These are phyloP conservation scores for Drosophila kurseongensis DNA, from an alignment of 1,140 invertebrate genomes.

Conservation along the genomic window DNA sequence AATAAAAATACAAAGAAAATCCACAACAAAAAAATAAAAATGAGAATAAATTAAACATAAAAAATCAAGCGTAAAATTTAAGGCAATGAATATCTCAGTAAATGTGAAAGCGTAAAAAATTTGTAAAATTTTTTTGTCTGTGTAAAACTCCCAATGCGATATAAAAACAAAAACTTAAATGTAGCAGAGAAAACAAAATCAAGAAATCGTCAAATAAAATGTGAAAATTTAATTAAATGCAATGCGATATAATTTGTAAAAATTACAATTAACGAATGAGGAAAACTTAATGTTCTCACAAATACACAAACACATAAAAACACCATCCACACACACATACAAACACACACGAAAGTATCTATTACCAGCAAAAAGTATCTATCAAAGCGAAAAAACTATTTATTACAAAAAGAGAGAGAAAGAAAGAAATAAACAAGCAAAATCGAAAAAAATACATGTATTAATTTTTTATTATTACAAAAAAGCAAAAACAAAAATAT, in stretches of 20 bases:
- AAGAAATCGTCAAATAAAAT: slow-evolving; percentile 49
- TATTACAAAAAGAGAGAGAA: slow-evolving; percentile 64
- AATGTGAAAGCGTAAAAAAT: slow-evolving; percentile 83
- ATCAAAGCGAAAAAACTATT: slow-evolving; percentile 73
- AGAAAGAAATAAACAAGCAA: slow-evolving; percentile 53
- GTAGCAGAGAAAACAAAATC: slow-evolving; percentile 55
- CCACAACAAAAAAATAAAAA: slow-evolving; percentile 35
- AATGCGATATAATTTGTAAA: slow-evolving; percentile 81
- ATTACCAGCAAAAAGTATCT: slow-evolving; percentile 73
- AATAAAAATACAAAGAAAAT: slow-evolving; percentile 43
- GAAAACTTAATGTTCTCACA: slow-evolving; percentile 77
- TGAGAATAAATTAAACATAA: slow-evolving; percentile 30
- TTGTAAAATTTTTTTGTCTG: slow-evolving; percentile 82
- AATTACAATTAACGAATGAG: slow-evolving; percentile 67
- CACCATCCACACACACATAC: slow-evolving; percentile 35
- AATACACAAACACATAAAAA: slow-evolving; percentile 29
- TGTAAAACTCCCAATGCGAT: slow-evolving; percentile 81
- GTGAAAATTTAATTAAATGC: slow-evolving; percentile 50
- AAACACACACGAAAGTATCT: slow-evolving; percentile 61
- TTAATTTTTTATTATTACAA: slow-evolving; percentile 80
- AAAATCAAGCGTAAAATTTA: slow-evolving; percentile 68
- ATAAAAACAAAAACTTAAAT: slow-evolving; percentile 58
- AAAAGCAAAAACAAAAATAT: slow-evolving; percentile 64
- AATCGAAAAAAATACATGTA: slow-evolving; percentile 74
- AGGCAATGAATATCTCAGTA: slow-evolving; percentile 81